Evolutionary conservation across 2,888 invertebrate species (phyloP).

Genomic region (Ceratothoa steindachneri): DNA sequence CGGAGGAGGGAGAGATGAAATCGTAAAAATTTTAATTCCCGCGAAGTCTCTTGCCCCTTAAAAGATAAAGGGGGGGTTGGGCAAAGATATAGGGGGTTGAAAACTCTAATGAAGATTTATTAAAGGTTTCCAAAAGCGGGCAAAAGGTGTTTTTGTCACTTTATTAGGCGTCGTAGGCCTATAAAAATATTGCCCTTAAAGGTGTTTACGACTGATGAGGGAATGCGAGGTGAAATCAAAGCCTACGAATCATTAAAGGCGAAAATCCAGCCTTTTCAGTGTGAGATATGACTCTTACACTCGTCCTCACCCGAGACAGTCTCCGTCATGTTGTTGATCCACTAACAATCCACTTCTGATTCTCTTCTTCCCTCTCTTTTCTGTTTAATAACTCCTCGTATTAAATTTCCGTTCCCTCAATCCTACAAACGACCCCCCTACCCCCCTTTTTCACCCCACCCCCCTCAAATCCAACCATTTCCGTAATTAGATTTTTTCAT

Average conservation of each 20-base stretch:
- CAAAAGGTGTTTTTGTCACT: not conserved
- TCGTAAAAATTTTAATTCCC: not conserved
- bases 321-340: not conserved
- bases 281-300: no score
- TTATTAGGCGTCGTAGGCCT: not conserved
- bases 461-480: no score
- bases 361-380: not conserved
- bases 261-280: not conserved
- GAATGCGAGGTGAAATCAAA: not conserved
- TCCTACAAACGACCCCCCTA: not conserved
- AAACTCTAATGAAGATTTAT: not conserved
- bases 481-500: not conserved
- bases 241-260: not conserved
- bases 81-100: no score
- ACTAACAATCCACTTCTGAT: not conserved
- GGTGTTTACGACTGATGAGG: not conserved
- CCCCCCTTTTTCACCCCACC: not conserved
- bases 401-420: not conserved
- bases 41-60: not conserved
- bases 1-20: not conserved
- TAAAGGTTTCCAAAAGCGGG: not conserved
- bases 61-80: no score
- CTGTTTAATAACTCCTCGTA: not conserved
- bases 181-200: not conserved
- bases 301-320: no score